These are phyloP conservation scores for Pituophis catenifer DNA, from an alignment of 2,113 vertebrate genomes.

Conservation along the genomic window DNA sequence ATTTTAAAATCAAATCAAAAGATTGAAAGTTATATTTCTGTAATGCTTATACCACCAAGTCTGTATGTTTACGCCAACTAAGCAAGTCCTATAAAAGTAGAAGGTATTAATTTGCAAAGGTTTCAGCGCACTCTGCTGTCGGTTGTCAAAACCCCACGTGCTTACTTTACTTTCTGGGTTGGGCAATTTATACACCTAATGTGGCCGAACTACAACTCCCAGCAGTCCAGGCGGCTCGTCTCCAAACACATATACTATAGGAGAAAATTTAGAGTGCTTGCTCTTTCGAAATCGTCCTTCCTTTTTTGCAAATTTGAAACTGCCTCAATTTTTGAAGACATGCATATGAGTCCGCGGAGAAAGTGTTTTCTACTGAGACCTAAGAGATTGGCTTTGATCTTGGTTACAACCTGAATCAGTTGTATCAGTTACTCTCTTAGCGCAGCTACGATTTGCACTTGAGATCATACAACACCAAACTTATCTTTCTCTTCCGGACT, in stretches of 20 bases:
- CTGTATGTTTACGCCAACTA: too few species aligned
- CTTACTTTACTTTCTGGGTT: background rate
- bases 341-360: background rate
- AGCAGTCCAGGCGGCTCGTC: background rate
- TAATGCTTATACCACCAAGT: background rate
- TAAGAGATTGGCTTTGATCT: background rate
- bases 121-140: constrained; percentile 11
- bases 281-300: background rate
- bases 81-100: too few species aligned
- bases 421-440: background rate
- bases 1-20: background rate
- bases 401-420: background rate
- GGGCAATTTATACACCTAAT: background rate
- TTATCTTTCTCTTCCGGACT: background rate
- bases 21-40: background rate
- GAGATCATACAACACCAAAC: background rate
- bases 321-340: background rate
- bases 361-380: background rate
- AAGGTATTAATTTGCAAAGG: background rate
- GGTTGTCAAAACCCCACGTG: background rate
- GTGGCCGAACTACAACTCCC: background rate
- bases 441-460: background rate
- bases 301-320: background rate
- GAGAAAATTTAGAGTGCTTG: background rate
- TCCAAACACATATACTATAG: background rate